Base-by-base conservation (phyloP, 2,797 vertebrate species). In the Hypotaenidia okinawae region DNA sequence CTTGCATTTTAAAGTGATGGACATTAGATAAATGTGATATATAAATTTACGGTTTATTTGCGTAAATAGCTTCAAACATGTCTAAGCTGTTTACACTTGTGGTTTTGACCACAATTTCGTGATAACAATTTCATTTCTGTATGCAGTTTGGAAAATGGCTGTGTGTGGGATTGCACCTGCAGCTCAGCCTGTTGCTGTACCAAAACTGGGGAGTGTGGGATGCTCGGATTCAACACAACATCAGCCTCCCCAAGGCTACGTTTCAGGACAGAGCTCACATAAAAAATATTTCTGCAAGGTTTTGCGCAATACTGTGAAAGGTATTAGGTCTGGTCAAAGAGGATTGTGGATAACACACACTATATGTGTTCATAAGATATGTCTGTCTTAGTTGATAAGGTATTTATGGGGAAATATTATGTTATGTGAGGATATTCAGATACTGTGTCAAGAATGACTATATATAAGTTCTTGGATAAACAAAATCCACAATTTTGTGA, bases 151-250 rank as follows among this genome's bases (percentile, higher is more conserved):
- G 35, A 24, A 80, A 55, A 47, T 17, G 22, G 12, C 24, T 12
- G 23, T 19, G 27, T 43, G 12, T n/a, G 58, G 35, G 11, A 33
- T 73, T 73, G 67, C 59, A 16, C 19, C 25, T 49, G 55, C 32
- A 49, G 37, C 13, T 84, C 52, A 61, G 41, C 59, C 43, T 43
- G 7, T 19, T 57, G 47, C 64, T 24, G 14, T 19, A 8, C 33
- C 5, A 4, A 49, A 11, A 13, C n/a, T 33, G 17, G 45, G 68
- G 21, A 54, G 22, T 4, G n/a, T 49, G 54, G 21, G 16, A 19
- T n/a, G n/a, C 11, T 52, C 0, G 0, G 35, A 73, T 59, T 32
- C 43, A 27, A 37, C 0, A 2, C 0, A 2, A 16, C 27, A 23
- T 24, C 37, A 63, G 43, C 61, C 51, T 43, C 18, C 84, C 32